Evolutionary conservation across 2,113 vertebrate genomes (phyloP).

Genomic region (Fulmarus glacialis): DNA sequence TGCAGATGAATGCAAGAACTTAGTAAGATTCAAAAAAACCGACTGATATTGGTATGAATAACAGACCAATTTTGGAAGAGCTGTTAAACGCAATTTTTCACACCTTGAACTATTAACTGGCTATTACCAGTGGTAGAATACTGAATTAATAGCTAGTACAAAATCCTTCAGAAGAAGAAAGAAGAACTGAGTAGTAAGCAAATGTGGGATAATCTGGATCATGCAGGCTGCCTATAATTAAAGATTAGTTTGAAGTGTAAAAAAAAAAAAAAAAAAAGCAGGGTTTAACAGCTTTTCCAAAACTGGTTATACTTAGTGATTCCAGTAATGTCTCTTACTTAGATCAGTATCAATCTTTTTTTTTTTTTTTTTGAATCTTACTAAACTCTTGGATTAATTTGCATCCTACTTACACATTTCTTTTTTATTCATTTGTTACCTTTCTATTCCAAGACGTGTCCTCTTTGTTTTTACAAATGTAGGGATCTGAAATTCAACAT

Average conservation of each 20-base stretch:
- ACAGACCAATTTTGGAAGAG: not conserved
- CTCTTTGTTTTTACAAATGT: not conserved
- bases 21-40: not conserved
- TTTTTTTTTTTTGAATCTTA: not conserved
- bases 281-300: not conserved
- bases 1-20: not conserved
- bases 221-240: not conserved
- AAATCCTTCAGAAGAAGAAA: not conserved
- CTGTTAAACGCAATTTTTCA: not conserved
- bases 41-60: not conserved
- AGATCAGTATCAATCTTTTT: not conserved
- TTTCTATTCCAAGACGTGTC: rapidly evolving
- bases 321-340: not conserved
- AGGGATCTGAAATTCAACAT: not conserved
- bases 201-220: not conserved
- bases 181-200: not conserved
- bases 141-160: not conserved
- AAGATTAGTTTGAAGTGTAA: not conserved
- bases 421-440: not conserved
- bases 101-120: not conserved
- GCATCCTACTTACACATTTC: not conserved
- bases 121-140: not conserved
- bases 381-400: not conserved
- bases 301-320: not conserved
- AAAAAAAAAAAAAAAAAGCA: not conserved